These are phyloP conservation scores for Athripsodes cinereus DNA, from an alignment of 2,888 invertebrate species.

Conservation along the genomic window DNA sequence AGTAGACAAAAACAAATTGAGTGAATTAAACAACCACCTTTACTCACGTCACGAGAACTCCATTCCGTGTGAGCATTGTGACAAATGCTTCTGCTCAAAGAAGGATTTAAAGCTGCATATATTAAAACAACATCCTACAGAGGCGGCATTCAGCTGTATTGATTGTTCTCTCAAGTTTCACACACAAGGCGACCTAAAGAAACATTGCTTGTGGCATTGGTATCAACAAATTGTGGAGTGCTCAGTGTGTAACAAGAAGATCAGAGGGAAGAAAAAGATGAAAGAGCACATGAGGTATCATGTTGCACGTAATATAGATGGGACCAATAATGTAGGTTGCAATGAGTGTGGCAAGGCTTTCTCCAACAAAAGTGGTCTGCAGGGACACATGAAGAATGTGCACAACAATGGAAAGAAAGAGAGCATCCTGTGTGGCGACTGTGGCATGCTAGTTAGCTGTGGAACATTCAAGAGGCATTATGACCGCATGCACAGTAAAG, in stretches of 20 bases:
- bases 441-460: conserved; percentile 13
- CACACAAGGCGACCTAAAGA: conserved; percentile 6
- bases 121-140: conserved; percentile 7
- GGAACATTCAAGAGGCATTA: conserved; percentile 12
- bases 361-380: conserved; percentile 9
- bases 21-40: conserved; percentile 15
- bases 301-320: conserved; percentile 1
- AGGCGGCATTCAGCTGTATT: conserved; percentile 12
- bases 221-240: conserved; percentile 15
- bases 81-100: conserved; percentile 5
- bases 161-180: conserved; percentile 11
- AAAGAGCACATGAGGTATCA: conserved; percentile 16
- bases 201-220: conserved; percentile 18
- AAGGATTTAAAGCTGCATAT: conserved; percentile 11
- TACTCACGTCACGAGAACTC: conserved; percentile 11
- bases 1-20: conserved; percentile 8
- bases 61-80: conserved; percentile 12
- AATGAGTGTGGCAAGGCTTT: conserved; percentile 16
- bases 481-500: conserved; percentile 18
- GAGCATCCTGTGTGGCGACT: conserved; percentile 13
- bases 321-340: conserved; percentile 8
- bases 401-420: conserved; percentile 14
- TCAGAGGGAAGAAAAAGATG: conserved; percentile 17
- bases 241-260: conserved; percentile 13
- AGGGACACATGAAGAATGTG: conserved; percentile 12